Evolutionary conservation across 2,888 invertebrate species (phyloP).

Genomic region (Mesorhabditis sp.): DNA sequence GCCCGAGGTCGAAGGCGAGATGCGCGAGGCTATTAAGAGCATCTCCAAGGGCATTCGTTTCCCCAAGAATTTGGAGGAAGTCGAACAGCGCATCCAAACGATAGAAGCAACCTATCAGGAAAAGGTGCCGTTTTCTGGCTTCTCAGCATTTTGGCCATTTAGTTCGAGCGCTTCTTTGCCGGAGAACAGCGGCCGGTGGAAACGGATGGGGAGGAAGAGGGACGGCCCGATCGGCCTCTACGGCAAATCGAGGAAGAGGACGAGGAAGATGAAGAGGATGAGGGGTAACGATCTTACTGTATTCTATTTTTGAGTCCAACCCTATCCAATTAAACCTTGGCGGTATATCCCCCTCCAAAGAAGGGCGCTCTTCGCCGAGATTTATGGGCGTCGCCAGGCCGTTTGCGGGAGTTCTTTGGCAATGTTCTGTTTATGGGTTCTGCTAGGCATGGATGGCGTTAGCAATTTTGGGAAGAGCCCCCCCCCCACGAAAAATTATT

Average conservation of each 20-base stretch:
- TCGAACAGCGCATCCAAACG: constrained; percentile 11
- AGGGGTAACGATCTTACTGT: too few species aligned
- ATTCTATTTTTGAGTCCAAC: too few species aligned
- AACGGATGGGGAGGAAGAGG: background rate
- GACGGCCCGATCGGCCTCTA: background rate
- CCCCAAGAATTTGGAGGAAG: constrained; percentile 23
- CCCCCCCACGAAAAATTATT: too few species aligned
- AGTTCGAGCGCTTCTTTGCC: background rate
- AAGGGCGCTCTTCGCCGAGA: too few species aligned
- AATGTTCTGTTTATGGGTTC: too few species aligned
- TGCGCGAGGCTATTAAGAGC: background rate
- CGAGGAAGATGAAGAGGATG: background rate
- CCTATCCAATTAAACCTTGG: too few species aligned
- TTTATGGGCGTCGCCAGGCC: too few species aligned
- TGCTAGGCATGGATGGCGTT: too few species aligned
- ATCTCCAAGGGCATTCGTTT: background rate
- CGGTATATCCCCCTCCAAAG: too few species aligned
- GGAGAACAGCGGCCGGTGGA: constrained; percentile 6
- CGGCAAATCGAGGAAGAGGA: constrained; percentile 2
- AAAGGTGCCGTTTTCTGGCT: constrained; percentile 7
- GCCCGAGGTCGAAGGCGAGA: constrained; percentile 19
- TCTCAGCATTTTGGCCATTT: background rate
- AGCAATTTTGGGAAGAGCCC: too few species aligned
- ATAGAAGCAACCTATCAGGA: constrained; percentile 12
- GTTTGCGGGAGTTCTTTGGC: too few species aligned